A percentile compares a stretch with the other conserved stretches of the same genome.
phyloP scores from a whole-genome alignment of 2,797 vertebrate species.

The Helicolenus hilgendorfi region DNA sequence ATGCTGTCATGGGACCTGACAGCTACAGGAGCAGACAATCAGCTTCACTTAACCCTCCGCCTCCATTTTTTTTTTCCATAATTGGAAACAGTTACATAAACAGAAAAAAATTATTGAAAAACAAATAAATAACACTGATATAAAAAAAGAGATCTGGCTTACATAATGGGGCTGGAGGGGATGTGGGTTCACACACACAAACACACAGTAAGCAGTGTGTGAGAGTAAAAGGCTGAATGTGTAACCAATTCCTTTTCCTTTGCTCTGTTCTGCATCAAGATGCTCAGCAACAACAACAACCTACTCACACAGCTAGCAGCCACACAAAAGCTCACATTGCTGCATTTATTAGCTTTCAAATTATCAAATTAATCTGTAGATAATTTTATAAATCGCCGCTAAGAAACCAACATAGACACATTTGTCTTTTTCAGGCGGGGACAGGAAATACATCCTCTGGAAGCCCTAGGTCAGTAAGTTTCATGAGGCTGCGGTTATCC shows the following conservation, averaged over 20 bases:
- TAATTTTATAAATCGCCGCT: not conserved
- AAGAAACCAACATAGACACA: too few species aligned
- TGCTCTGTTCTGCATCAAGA: constrained; percentile 8
- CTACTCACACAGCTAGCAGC: not conserved
- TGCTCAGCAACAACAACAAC: constrained; percentile 18
- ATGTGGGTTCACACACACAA: constrained; percentile 38
- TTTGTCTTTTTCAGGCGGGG: too few species aligned
- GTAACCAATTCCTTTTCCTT: constrained; percentile 24
- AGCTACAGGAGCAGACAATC: constrained; percentile 40
- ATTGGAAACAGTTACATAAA: constrained; percentile 79
- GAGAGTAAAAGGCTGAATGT: not conserved
- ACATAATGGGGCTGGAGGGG: constrained; percentile 67
- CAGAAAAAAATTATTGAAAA: constrained; percentile 57
- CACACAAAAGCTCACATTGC: not conserved
- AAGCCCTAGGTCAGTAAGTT: too few species aligned
- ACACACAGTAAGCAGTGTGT: constrained; percentile 3
- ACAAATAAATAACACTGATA: constrained; percentile 70
- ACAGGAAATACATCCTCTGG: too few species aligned
- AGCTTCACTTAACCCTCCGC: constrained; percentile 48
- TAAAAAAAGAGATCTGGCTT: constrained; percentile 51
- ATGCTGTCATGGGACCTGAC: constrained; percentile 49
- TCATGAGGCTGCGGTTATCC: too few species aligned
- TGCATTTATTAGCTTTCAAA: not conserved
- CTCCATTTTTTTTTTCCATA: constrained; percentile 42
- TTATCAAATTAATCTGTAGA: not conserved